Base-by-base conservation (phyloP, 2,113 vertebrate genomes). In the Triplophysa tibetana region DNA sequence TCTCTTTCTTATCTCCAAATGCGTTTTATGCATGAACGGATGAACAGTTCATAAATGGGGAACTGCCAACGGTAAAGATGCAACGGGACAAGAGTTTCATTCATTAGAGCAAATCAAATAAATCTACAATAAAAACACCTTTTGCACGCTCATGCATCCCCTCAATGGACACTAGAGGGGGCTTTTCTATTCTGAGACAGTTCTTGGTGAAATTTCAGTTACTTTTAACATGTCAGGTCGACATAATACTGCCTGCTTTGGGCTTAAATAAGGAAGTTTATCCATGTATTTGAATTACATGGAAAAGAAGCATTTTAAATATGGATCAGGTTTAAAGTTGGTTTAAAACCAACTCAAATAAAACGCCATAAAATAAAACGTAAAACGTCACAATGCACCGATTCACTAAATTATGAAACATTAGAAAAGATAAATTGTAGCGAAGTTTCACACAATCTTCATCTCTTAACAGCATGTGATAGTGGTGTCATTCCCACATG, bases 81-180 rank as follows among this genome's bases (percentile, higher is more conserved):
- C 23, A 33, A 66, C n/a, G 8, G 6, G 52, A 38, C 17, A 72
- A 72, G 26, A 14, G 26, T 14, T 54, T 19, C 29, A n/a, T 54
- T 19, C 24, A 72, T 26, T 16, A 52, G 33, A 70, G 52, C 11
- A 9, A 56, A 13, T 21, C 3, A 10, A 38, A 1, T 72, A 29
- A 21, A n/a, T 72, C 5, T 16, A 17, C 11, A 38, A 58, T 50
- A 38, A 41, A 33, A 52, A 52, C 9, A 67, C 45, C 11, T 5
- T 8, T 21, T 19, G 11, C 8, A 4, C 14, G 16, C 21, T 56
- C 14, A 19, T 23, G 8, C 4, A 50, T 50, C 5, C n/a, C 74
- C 33, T 2, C 33, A 41, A 2, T 16, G 56, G 50, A 65, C 81
- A 75, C 50, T 29, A 23, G 81, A 78, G 81, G 70, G 75, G 58